phyloP scores from a whole-genome alignment of 2,888 invertebrate species.

The Nomada fucata region DNA sequence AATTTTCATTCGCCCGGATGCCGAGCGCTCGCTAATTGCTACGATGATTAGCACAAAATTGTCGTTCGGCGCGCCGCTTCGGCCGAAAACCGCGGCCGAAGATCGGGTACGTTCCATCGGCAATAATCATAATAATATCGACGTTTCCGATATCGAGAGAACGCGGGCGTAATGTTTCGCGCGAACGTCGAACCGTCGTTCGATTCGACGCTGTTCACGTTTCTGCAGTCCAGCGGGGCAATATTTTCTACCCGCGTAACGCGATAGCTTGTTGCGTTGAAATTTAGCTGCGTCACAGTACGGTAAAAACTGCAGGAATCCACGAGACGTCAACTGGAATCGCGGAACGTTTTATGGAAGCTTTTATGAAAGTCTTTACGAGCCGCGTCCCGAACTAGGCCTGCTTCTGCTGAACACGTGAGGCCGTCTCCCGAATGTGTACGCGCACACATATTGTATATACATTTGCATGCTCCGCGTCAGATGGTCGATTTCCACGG shows the following conservation, averaged over 20 bases:
- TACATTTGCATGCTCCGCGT: slow-evolving; percentile 12
- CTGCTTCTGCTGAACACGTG: slow-evolving; percentile 80
- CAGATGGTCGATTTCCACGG: background rate
- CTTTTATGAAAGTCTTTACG: slow-evolving; percentile 82
- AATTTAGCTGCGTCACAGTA: background rate
- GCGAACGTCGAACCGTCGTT: too few relatives aligned
- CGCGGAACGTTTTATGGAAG: slow-evolving; percentile 82
- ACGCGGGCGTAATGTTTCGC: too few relatives aligned
- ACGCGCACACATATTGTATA: slow-evolving; percentile 33
- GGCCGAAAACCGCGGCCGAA: too few relatives aligned
- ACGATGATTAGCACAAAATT: slow-evolving; percentile 11
- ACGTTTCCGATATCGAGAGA: too few relatives aligned
- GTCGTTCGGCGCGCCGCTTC: background rate
- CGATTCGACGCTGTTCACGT: too few relatives aligned
- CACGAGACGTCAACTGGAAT: slow-evolving; percentile 63
- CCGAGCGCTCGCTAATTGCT: slow-evolving; percentile 32
- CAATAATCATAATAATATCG: background rate
- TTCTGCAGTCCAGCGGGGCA: too few relatives aligned
- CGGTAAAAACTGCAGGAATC: slow-evolving; percentile 29
- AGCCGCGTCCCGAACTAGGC: slow-evolving; percentile 74
- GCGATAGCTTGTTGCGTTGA: background rate
- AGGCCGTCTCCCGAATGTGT: slow-evolving; percentile 34
- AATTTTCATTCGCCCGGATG: slow-evolving; percentile 18
- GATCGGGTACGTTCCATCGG: background rate
- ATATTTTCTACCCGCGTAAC: too few relatives aligned